A percentile compares a stretch with the other conserved stretches of the same genome.
Conservation (phyloP, 2,113 vertebrate genomes). For the Donacobius atricapilla region DNA sequence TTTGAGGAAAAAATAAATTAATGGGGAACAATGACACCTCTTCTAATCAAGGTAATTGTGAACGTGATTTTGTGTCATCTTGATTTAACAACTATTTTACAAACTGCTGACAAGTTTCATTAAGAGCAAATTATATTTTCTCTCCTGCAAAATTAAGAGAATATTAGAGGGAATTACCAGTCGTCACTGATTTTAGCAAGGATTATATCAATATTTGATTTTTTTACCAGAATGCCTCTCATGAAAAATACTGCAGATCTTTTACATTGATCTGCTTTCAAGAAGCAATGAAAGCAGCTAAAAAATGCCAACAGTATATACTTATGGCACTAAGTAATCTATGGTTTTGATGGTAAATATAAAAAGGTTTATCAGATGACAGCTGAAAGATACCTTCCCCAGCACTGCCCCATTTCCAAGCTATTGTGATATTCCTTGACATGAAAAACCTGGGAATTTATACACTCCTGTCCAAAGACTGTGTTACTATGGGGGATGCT, state of each 20-base stretch:
- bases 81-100: not conserved
- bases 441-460: not conserved
- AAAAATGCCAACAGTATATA: not conserved
- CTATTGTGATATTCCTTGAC: not conserved
- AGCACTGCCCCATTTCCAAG: no score
- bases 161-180: not conserved
- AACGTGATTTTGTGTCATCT: not conserved
- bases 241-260: not conserved
- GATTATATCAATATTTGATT: not conserved
- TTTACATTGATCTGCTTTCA: not conserved
- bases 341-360: not conserved
- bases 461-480: not conserved
- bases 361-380: not conserved
- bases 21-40: not conserved
- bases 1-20: not conserved
- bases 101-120: not conserved
- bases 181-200: not conserved
- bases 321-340: not conserved
- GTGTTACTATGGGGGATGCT: rapidly evolving
- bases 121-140: not conserved
- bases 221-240: not conserved
- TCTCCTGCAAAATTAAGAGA: not conserved
- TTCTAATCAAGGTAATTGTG: not conserved
- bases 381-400: not conserved
- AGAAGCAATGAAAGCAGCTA: not conserved